A percentile compares a stretch with the other conserved stretches of the same genome.
phyloP scores from a whole-genome alignment of 2,797 vertebrate genomes.

The Microchirus variegatus region DNA sequence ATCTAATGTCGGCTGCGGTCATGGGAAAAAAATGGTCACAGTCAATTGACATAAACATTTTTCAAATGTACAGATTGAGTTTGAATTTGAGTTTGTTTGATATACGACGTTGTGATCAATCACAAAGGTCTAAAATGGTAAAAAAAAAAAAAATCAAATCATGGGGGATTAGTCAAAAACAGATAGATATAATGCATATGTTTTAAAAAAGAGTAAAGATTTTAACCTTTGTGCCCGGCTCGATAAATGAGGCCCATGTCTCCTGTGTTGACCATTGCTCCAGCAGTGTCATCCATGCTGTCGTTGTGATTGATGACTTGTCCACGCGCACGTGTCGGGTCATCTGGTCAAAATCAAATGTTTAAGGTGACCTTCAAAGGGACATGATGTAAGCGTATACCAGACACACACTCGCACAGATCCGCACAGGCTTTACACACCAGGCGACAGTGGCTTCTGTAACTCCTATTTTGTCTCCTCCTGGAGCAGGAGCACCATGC shows the following conservation, averaged over 20 bases:
- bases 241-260: conserved; percentile 60
- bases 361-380: conserved; percentile 70
- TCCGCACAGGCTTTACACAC: conserved; percentile 16
- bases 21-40: not conserved
- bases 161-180: conserved; percentile 18
- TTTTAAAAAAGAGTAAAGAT: conserved; percentile 43
- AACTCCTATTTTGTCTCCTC: conserved; percentile 47
- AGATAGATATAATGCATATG: not conserved
- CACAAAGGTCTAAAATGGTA: not conserved
- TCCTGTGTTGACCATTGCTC: conserved; percentile 51
- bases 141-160: conserved; percentile 15
- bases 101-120: conserved; percentile 23
- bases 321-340: conserved; percentile 57
- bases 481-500: conserved; percentile 50
- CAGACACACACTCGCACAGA: not conserved
- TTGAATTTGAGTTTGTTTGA: conserved; percentile 10
- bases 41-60: conserved; percentile 18
- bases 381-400: conserved; percentile 38
- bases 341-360: conserved; percentile 72
- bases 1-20: conserved; percentile 5
- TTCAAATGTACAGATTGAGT: conserved; percentile 8
- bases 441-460: conserved; percentile 18
- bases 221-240: conserved; percentile 52
- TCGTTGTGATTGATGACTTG: conserved; percentile 69
- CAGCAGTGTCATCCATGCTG: conserved; percentile 51